Evolutionary conservation across 2,113 vertebrate genomes (phyloP), one percentile per base, ranked within the genome.

Genomic region (Castor canadensis): DNA sequence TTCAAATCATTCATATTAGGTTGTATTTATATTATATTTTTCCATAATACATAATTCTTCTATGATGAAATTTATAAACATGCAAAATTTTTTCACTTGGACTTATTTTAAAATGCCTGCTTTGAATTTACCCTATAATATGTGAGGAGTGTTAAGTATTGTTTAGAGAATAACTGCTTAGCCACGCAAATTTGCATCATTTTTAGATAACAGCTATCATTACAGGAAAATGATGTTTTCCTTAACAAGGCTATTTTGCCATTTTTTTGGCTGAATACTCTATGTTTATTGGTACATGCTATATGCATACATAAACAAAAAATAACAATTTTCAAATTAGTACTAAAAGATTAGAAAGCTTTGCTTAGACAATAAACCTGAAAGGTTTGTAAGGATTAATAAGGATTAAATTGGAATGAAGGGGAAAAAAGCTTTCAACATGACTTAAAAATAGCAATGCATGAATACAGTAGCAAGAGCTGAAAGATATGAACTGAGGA

Each of bases 101-200:
- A 60, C 40, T 95, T 60, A 43, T 43, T 93, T 95, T 67, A 26
- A 81, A 81, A 43, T 88, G 47, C 30, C 32, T 96, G 40, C 40
- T 40, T 66, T 82, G 43, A 69, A 3, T 16, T 94, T 52, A 26
- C 3, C 5, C 24, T 52, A n/a, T n/a, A n/a, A 1, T 79, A 4
- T 71, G 45, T 82, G 2, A 15, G 4, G 40, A 69, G 3, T 77
- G 3, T 13, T 40, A 62, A 26, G 24, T 43, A 69, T 62, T 73
- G 4, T 91, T 69, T 77, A 64, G 38, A 13, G 12, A 62, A 35
- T n/a, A 95, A 87, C 6, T 87, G 40, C 17, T 58, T 49, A 49
- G 11, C 0, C 17, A 60, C 62, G 60, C 13, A 91, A 76, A 79
- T 43, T 67, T 6, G 6, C 22, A 52, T 2, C 30, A 30, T 88